Base-by-base conservation (phyloP, 1,140 invertebrate genomes). In the Pseudomyrmex sp. region DNA sequence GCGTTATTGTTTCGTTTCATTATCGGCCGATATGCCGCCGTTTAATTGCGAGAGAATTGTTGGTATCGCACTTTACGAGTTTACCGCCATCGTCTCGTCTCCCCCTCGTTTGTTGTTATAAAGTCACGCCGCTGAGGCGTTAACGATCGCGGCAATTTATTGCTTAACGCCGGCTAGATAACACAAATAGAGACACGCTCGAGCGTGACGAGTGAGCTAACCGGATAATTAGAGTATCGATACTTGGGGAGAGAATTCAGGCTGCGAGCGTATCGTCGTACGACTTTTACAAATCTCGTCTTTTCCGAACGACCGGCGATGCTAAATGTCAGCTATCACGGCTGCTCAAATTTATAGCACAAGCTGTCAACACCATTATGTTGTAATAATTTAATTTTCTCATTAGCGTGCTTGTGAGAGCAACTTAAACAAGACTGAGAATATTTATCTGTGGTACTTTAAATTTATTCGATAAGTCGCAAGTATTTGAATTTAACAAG, bases 71-170 rank as follows among this genome's bases (percentile, higher is more conserved):
- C 76, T 80, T 80, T 72, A 80, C 56, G 66, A 70, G 76, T 3
- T 9, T 35, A 35, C 5, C 15, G 52, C 18, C 75, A 18, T 35
- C 9, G 63, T 8, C 62, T 10, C 44, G 54, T 8, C 65, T 65
- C 44, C 50, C n/a, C 44, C 46, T 26, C 66, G 44, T 35, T 35
- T 35, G 35, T 80, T 50, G 66, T 72, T 80, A 72, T 72, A 80
- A 80, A 80, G 44, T 80, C 66, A 70, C 48, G 44, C 66, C 76
- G 44, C 66, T 66, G 23, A 12, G 44, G 54, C 76, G 66, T 80
- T 80, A 80, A 80, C 66, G 76, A 80, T 80, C 76, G 76, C 44
- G 66, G 20, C 66, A 80, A 80, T 80, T 80, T 80, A 80, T 80
- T 80, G 76, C 66, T 80, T 80, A 80, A 80, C 68, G 76, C 66